Conservation (phyloP, 2,888 invertebrate genomes). For the Tiliacea citrago region DNA sequence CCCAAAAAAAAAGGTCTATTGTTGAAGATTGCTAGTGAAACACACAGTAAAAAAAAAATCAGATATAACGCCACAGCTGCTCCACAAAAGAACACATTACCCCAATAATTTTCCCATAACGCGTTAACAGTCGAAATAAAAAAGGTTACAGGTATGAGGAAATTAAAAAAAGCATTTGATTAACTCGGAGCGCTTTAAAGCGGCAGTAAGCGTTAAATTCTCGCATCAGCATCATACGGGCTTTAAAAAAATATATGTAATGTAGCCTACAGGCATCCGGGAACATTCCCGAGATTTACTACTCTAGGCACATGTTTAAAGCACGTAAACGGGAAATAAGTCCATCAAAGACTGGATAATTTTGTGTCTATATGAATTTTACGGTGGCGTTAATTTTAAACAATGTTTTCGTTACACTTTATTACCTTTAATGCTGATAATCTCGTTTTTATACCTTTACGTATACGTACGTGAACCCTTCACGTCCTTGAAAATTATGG, state of each 20-base stretch:
- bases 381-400: conserved; percentile 34
- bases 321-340: conserved; percentile 64
- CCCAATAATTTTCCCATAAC: conserved; percentile 22
- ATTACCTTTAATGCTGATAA: conserved; percentile 14
- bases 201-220: conserved; percentile 45
- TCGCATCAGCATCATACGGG: conserved; percentile 41
- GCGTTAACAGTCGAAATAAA: conserved; percentile 44
- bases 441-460: conserved; percentile 27
- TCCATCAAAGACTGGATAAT: conserved; percentile 50
- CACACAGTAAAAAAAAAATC: no score
- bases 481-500: not conserved
- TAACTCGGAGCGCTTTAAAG: conserved; percentile 52
- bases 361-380: conserved; percentile 32
- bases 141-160: conserved; percentile 41
- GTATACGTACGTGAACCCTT: not conserved
- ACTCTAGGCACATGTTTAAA: conserved; percentile 68
- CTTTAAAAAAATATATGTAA: conserved; percentile 60
- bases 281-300: conserved; percentile 63
- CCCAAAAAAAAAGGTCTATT: no score
- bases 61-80: no score
- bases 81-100: conserved; percentile 16
- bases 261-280: conserved; percentile 38
- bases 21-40: not conserved
- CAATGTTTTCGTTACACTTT: conserved; percentile 21
- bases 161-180: conserved; percentile 57